Base-by-base conservation (phyloP, 1,140 invertebrate species). In the Drosophila ohnishii region DNA sequence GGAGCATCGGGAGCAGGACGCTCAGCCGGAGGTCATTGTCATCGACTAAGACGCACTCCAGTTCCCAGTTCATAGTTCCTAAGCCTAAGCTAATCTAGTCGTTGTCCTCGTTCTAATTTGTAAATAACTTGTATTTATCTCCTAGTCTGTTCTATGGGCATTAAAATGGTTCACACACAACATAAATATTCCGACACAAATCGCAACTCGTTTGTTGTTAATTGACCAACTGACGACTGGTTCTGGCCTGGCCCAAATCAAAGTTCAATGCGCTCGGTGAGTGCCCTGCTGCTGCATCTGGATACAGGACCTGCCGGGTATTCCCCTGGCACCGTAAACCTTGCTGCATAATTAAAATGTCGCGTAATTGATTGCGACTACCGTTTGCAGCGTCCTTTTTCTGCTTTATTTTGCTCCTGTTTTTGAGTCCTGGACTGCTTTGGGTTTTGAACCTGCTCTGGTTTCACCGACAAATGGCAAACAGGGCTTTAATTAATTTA, bases 281-380 rank as follows among this genome's bases (percentile, higher is more conserved):
- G 22, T 28, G 32, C 28, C 64, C 45, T 62, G 47, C 25, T 67
- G 57, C 16, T 66, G 61, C 58, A 64, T 59, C 75, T 59, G 71
- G 61, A 44, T 10, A 2, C 34, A 35, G 51, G 19, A 10, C 8
- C 22, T 19, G 19, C 34, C 32, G 32, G 7, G 13, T 7, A 55
- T 55, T 58, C 48, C 72, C 71, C 10, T 34, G 57, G 16, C 59
- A 53, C 25, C 39, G 51, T 61, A 67, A 81, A 37, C 78, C 78
- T 57, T 53, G 61, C 56, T 84, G 71, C 67, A 87, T 88, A 88
- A 83, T 87, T 87, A 88, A 87, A 51, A 16, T 8, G 65, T 67
- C 30, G 53, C 28, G 35, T 67, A 71, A 72, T 71, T 79, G 71
- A 67, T 70, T 75, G 62, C 51, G 37, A 30, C 45, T 64, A 13